Conservation (phyloP, 2,113 vertebrate genomes). For the Petromus typicus region DNA sequence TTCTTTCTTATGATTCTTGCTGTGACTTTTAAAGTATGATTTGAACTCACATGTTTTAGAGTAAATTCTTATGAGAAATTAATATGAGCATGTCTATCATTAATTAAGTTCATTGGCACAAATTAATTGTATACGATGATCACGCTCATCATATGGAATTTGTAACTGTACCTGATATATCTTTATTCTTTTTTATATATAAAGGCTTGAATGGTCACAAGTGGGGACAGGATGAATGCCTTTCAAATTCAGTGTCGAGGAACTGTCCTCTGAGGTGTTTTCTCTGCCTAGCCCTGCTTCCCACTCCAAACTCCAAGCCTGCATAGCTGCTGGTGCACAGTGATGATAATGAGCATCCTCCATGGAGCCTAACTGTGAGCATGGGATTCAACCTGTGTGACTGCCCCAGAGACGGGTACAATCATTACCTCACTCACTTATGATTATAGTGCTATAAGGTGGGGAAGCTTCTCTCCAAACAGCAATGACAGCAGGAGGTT, state of each 20-base stretch:
- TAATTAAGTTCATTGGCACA: no score
- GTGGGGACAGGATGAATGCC: neutral
- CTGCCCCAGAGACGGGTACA: neutral
- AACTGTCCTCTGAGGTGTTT: neutral
- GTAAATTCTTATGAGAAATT: neutral
- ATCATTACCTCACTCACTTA: neutral
- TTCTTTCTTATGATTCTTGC: neutral
- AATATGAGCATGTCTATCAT: no score
- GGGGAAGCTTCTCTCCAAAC: neutral
- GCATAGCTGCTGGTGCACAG: neutral
- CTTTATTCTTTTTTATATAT: no score
- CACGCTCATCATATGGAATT: no score
- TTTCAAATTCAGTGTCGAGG: neutral
- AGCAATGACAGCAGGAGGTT: neutral
- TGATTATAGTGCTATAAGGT: neutral
- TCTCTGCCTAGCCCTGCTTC: neutral
- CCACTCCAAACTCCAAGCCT: neutral
- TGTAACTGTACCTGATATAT: no score
- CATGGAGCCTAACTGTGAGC: neutral
- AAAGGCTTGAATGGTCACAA: neutral
- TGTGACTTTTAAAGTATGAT: neutral
- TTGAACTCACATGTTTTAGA: neutral
- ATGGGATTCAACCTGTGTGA: neutral
- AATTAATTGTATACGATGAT: no score
- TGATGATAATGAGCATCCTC: neutral